Percentiles rank a stretch among this genome's conserved stretches.
Evolutionary conservation across 2,888 invertebrate species (phyloP).

Genomic region (Philereme vetulata): DNA sequence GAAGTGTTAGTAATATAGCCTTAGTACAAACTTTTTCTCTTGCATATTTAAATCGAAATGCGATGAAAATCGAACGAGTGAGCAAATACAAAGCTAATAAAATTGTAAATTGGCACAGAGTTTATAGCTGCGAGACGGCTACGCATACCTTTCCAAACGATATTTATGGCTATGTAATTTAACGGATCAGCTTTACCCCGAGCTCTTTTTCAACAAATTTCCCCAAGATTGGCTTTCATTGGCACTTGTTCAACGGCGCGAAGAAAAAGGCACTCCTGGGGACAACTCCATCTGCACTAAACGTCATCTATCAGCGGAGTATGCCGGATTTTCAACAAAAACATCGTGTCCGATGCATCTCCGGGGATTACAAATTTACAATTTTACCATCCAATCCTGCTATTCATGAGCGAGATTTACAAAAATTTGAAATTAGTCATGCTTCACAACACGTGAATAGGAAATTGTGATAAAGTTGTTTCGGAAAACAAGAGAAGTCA

Average conservation of each 20-base stretch:
- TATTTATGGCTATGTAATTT: slow-evolving; percentile 27
- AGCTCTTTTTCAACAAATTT: slow-evolving; percentile 53
- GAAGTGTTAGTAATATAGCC: slow-evolving; percentile 38
- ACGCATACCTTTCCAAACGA: slow-evolving; percentile 16
- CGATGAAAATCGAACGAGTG: slow-evolving; percentile 12
- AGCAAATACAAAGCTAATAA: slow-evolving; percentile 19
- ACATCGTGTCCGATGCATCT: slow-evolving; percentile 63
- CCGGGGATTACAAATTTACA: slow-evolving; percentile 58
- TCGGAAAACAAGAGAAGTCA: slow-evolving; percentile 23
- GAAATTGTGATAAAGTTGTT: slow-evolving; percentile 23
- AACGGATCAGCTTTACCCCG: slow-evolving; percentile 17
- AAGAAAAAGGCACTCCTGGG: slow-evolving; percentile 73
- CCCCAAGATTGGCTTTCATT: slow-evolving; percentile 66
- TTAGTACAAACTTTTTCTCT: slow-evolving; percentile 3
- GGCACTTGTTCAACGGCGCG: slow-evolving; percentile 76
- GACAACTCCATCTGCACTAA: slow-evolving; percentile 75
- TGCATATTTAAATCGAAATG: slow-evolving; percentile 9
- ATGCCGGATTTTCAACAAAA: slow-evolving; percentile 59
- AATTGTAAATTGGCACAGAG: slow-evolving; percentile 14
- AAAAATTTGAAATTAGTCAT: slow-evolving; percentile 33
- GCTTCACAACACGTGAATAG: slow-evolving; percentile 24
- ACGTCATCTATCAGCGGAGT: slow-evolving; percentile 72
- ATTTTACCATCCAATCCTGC: slow-evolving; percentile 50
- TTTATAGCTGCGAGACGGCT: slow-evolving; percentile 18
- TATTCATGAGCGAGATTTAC: slow-evolving; percentile 30